Evolutionary conservation across 2,888 invertebrate species (phyloP), one percentile per base, ranked within the genome.

Genomic region (Theretra japonica): DNA sequence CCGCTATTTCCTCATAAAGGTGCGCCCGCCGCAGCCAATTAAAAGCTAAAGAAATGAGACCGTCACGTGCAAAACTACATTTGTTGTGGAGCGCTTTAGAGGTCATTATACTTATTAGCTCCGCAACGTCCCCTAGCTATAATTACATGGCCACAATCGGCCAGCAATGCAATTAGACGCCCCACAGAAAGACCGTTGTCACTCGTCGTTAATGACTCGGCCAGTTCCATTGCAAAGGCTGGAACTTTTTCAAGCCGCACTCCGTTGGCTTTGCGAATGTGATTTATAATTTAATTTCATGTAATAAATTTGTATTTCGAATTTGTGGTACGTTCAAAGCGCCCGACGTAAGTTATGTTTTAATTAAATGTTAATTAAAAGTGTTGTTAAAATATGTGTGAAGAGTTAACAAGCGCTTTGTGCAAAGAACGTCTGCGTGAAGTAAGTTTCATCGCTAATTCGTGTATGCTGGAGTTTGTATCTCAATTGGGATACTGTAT

Each of bases 81-180:
- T 48, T 65, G 65, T 65, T 41, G 59, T 30, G n/a, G 41, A 33
- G 25, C 59, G 33, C 48, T 59, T 57, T 68, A 60, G 68, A 60
- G 60, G 72, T 75, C 73, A 75, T 76, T 80, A 83, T 78, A 77
- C 77, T 81, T 83, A 83, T 82, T 82, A 81, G 75, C 77, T 77
- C 75, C 74, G 76, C 74, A 76, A 74, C 74, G 74, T 73, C 74
- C 73, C 72, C 76, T 72, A 72, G 74, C 80, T 79, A 81, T 86
- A 86, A 88, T 88, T 85, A 85, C 82, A 77, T 76, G 74, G 74
- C 78, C 80, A 80, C 83, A 88, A 85, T 86, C 82, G 78, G 77
- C 78, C 77, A 78, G 80, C 75, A 79, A 77, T 80, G 83, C 81
- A 85, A 86, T 86, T 86, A 86, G 81, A 82, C 81, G 80, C 81